Evolutionary conservation across 2,888 invertebrate genomes (phyloP).

Genomic region (Coleophora flavipennella): DNA sequence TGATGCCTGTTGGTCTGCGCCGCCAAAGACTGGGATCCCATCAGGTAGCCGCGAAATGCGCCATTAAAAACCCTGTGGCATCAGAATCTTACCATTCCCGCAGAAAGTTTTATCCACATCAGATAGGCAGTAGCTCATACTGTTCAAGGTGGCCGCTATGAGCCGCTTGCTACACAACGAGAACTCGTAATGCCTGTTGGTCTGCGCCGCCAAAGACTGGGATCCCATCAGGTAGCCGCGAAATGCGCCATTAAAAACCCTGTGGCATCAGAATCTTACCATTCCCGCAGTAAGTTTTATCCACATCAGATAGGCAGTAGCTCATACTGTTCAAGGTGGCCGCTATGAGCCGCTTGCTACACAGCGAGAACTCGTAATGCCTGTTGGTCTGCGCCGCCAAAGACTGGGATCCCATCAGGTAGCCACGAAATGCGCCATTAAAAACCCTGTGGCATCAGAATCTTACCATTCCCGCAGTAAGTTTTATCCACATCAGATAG

Average conservation of each 20-base stretch:
- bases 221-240: conserved; percentile 64
- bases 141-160: conserved; percentile 53
- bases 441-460: too few relatives aligned
- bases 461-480: conserved; percentile 70
- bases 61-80: too few relatives aligned
- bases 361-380: conserved; percentile 58
- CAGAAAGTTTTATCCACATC: conserved; percentile 58
- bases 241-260: too few relatives aligned
- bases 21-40: conserved; percentile 58
- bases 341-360: conserved; percentile 61
- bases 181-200: conserved; percentile 47
- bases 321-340: conserved; percentile 60
- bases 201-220: conserved; percentile 42
- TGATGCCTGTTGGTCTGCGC: conserved; percentile 35
- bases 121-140: conserved; percentile 62
- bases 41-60: conserved; percentile 57
- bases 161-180: conserved; percentile 63
- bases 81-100: conserved; percentile 69
- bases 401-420: conserved; percentile 65
- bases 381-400: conserved; percentile 31
- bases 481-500: conserved; percentile 48
- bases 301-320: conserved; percentile 53
- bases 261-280: too few relatives aligned
- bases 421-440: too few relatives aligned
- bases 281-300: conserved; percentile 66